A percentile compares a stretch with the other conserved stretches of the same genome.
These are phyloP conservation scores for Crocuta crocuta DNA, from an alignment of 2,113 vertebrate species.

Conservation along the genomic window DNA sequence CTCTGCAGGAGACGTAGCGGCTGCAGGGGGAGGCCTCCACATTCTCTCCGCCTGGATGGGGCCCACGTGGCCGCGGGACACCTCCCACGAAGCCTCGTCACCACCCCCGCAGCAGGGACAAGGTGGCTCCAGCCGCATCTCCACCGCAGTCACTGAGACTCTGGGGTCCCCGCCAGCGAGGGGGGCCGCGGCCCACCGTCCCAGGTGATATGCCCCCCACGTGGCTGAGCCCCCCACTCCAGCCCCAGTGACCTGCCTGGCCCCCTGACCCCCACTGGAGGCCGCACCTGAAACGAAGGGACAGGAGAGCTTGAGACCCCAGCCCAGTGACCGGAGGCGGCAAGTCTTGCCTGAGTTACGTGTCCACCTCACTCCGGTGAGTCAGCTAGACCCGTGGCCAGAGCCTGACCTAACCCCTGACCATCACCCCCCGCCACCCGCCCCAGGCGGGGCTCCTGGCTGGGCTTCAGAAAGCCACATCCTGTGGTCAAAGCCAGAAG, in stretches of 20 bases:
- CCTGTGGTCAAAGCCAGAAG: not conserved
- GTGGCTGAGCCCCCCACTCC: not conserved
- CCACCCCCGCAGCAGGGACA: not conserved
- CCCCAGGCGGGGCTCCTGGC: not conserved
- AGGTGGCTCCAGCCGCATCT: not conserved
- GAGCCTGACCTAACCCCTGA: not conserved
- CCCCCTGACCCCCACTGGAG: not conserved
- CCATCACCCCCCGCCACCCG: not conserved
- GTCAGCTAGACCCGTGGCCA: not conserved
- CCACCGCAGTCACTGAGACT: too few species aligned
- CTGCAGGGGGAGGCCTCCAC: not conserved
- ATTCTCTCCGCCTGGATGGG: not conserved
- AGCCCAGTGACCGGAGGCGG: not conserved
- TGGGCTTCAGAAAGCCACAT: constrained; percentile 55
- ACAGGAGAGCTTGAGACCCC: not conserved
- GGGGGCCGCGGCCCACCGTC: not conserved
- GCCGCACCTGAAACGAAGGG: not conserved
- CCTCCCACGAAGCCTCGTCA: not conserved
- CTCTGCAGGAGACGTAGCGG: not conserved
- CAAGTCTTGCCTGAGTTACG: not conserved
- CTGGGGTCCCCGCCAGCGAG: too few species aligned
- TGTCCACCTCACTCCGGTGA: not conserved
- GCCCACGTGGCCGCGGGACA: not conserved
- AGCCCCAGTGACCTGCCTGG: too few species aligned
- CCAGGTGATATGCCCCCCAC: rapidly evolving